Percentiles rank a stretch among this genome's conserved stretches.
These are phyloP conservation scores for Sialis fuliginosa DNA, from an alignment of 2,888 invertebrate genomes.

Conservation along the genomic window DNA sequence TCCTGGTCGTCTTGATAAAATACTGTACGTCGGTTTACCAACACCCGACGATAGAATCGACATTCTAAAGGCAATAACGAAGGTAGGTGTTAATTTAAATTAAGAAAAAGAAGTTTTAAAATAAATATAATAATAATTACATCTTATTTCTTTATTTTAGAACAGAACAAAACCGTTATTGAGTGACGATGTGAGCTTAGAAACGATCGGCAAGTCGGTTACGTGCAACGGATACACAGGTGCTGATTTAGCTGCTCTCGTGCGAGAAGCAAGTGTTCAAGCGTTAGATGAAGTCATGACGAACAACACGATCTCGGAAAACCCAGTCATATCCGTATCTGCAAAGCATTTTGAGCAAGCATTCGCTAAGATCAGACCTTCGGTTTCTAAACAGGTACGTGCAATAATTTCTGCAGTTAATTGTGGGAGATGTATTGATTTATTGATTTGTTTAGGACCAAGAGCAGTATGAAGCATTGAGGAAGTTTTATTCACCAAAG, in stretches of 20 bases:
- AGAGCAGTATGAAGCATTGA: too few species aligned
- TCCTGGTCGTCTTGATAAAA: conserved; percentile 78
- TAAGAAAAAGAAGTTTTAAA: not conserved
- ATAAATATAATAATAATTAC: not conserved
- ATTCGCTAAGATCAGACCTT: conserved; percentile 64
- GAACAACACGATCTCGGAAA: not conserved
- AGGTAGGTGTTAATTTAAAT: conserved; percentile 31
- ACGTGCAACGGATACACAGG: conserved; percentile 71
- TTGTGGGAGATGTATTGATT: too few species aligned
- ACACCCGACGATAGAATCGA: conserved; percentile 60
- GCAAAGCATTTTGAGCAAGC: conserved; percentile 61
- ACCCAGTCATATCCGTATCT: conserved; percentile 25
- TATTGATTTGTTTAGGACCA: too few species aligned
- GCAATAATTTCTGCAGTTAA: too few species aligned
- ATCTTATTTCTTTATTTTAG: conserved; percentile 25
- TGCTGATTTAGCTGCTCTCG: conserved; percentile 81
- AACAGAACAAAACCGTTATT: conserved; percentile 64
- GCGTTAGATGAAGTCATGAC: conserved; percentile 59
- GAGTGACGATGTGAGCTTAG: conserved; percentile 57
- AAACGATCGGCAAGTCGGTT: conserved; percentile 45
- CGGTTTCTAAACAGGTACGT: conserved; percentile 55
- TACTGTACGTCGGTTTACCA: conserved; percentile 82
- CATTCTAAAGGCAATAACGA: conserved; percentile 76
- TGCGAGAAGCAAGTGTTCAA: conserved; percentile 70
- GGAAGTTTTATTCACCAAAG: too few species aligned